A percentile compares a stretch with the other conserved stretches of the same genome.
Conservation (phyloP, 2,888 invertebrate genomes). For the Platycheirus rosarum region DNA sequence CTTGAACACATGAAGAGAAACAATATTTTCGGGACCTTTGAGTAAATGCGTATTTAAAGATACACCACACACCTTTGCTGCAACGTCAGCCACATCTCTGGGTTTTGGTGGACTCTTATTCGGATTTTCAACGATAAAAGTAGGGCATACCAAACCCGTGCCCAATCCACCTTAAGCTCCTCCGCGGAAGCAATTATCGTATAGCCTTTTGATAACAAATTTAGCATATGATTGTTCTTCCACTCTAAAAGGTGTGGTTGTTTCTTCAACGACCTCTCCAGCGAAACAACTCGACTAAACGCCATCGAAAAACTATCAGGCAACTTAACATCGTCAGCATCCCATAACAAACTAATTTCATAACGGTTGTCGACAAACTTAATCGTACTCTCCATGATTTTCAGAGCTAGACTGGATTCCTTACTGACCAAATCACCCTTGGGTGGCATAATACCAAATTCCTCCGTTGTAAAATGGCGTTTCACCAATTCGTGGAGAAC, state of each 20-base stretch:
- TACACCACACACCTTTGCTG: conserved; percentile 32
- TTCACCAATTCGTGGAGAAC: too few relatives aligned
- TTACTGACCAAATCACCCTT: too few relatives aligned
- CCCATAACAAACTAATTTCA: conserved; percentile 29
- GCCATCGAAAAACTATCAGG: conserved; percentile 46
- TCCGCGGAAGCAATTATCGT: conserved; percentile 29
- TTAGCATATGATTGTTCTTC: neutral
- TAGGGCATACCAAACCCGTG: conserved; percentile 75
- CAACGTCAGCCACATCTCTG: conserved; percentile 55
- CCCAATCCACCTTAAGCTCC: conserved; percentile 21
- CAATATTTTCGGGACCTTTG: too few relatives aligned
- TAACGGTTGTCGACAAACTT: conserved; percentile 24
- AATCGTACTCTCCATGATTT: conserved; percentile 32
- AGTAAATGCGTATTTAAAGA: too few relatives aligned
- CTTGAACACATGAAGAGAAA: too few relatives aligned
- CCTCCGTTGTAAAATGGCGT: too few relatives aligned
- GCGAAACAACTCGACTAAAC: neutral
- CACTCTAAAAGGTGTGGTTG: too few relatives aligned
- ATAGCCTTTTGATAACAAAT: neutral
- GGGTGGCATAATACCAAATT: too few relatives aligned
- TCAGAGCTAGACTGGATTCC: too few relatives aligned
- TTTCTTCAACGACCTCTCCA: neutral
- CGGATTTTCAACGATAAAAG: conserved; percentile 58
- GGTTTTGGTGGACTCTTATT: conserved; percentile 49
- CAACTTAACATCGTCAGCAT: conserved; percentile 26